phyloP scores from a whole-genome alignment of 2,888 invertebrate genomes.

The Gibbula magus region DNA sequence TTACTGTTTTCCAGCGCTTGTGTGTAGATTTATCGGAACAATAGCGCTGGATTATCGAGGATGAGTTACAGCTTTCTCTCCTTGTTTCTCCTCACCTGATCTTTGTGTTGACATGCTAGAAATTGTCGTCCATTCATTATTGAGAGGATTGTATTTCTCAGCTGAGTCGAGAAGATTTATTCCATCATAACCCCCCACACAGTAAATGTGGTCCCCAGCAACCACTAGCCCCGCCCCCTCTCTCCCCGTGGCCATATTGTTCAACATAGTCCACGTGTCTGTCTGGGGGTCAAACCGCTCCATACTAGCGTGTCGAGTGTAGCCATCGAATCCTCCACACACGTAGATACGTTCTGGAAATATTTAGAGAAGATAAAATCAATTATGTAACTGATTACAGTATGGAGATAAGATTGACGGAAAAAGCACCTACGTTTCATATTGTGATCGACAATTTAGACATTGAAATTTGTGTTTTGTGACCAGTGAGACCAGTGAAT shows the following conservation, averaged over 20 bases:
- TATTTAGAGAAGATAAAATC: neutral
- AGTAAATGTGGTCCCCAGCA: constrained; percentile 71
- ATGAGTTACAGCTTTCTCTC: too few relatives aligned
- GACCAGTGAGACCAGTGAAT: too few relatives aligned
- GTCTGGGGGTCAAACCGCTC: constrained; percentile 70
- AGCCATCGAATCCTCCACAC: constrained; percentile 74
- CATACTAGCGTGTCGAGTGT: constrained; percentile 70
- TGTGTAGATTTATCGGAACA: too few relatives aligned
- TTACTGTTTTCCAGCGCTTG: too few relatives aligned
- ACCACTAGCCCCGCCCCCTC: constrained; percentile 74
- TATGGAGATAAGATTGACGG: neutral
- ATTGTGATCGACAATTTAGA: too few relatives aligned
- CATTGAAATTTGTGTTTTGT: too few relatives aligned
- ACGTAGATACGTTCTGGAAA: constrained; percentile 71
- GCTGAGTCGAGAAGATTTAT: constrained; percentile 72
- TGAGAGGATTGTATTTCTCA: constrained; percentile 68
- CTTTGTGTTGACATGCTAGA: constrained; percentile 71
- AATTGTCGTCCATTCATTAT: constrained; percentile 67
- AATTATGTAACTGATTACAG: neutral
- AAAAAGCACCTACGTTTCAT: too few relatives aligned
- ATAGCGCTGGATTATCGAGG: too few relatives aligned
- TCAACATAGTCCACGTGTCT: constrained; percentile 71
- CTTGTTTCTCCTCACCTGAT: constrained; percentile 58
- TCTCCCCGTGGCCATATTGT: constrained; percentile 66
- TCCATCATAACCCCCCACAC: constrained; percentile 74